Conservation (phyloP, 2,888 invertebrate species). For the Sminthurides aquaticus region DNA sequence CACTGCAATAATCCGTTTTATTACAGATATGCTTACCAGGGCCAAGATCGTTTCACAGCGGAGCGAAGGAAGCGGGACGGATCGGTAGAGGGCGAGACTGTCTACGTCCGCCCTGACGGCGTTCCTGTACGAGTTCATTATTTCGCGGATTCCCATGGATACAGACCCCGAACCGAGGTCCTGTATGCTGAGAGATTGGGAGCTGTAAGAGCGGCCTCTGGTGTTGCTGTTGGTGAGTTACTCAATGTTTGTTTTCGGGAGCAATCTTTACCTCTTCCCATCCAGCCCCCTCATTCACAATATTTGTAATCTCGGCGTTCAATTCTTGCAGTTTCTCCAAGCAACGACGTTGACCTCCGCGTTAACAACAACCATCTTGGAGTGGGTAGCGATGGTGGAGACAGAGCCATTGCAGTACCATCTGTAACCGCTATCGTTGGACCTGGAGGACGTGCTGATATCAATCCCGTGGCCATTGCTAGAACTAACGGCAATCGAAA, state of each 20-base stretch:
- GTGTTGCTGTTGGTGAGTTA: neutral
- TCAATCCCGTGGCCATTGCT: constrained; percentile 35
- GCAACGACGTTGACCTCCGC: neutral
- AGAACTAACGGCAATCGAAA: constrained; percentile 11
- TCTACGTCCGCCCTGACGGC: constrained; percentile 40
- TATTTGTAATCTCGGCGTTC: neutral
- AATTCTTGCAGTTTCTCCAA: neutral
- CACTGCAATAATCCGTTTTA: too few species aligned
- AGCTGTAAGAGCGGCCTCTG: neutral
- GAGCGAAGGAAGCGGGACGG: constrained; percentile 37
- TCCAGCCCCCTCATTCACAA: neutral
- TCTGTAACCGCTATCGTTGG: constrained; percentile 39
- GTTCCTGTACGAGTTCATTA: constrained; percentile 42
- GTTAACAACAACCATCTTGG: neutral
- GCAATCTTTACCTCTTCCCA: neutral
- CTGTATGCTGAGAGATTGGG: constrained; percentile 35
- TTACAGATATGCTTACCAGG: constrained; percentile 41
- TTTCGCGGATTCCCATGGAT: constrained; percentile 40
- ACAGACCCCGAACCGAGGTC: constrained; percentile 39
- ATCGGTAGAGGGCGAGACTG: constrained; percentile 41
- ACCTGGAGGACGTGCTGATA: constrained; percentile 35
- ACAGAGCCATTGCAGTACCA: constrained; percentile 33
- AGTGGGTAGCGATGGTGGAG: constrained; percentile 25
- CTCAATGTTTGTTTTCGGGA: too few species aligned
- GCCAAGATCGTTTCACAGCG: constrained; percentile 38